Evolutionary conservation across 1,140 invertebrate genomes (phyloP).

Genomic region (Oscheius sp.): DNA sequence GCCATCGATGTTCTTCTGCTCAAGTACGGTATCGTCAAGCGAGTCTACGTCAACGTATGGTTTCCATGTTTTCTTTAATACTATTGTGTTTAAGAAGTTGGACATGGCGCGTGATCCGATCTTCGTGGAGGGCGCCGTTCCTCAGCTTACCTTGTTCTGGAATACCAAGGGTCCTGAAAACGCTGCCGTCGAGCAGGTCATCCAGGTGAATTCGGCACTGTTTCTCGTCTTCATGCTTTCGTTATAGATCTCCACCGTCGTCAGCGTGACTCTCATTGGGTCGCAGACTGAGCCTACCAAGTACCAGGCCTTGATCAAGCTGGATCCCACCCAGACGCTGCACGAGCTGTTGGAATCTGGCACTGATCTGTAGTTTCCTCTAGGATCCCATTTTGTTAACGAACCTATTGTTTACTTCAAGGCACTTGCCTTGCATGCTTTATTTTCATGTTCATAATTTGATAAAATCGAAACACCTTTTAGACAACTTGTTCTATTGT

Average conservation of each 20-base stretch:
- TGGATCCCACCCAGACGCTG: no score
- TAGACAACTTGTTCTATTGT: no score
- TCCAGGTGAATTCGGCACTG: background rate
- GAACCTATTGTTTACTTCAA: no score
- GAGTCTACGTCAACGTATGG: slow-evolving; percentile 69
- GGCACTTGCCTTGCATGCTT: no score
- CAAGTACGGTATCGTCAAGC: slow-evolving; percentile 73
- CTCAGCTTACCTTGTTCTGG: slow-evolving; percentile 18
- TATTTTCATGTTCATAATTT: no score
- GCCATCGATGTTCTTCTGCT: slow-evolving; percentile 78
- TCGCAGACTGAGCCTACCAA: no score
- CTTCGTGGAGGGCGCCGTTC: background rate
- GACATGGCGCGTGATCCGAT: slow-evolving; percentile 14
- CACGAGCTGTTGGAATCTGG: no score
- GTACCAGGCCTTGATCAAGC: no score
- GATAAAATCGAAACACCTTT: no score
- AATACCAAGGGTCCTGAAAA: background rate
- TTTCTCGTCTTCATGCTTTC: background rate
- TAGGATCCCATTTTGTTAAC: no score
- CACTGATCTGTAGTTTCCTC: no score
- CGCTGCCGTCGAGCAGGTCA: slow-evolving; percentile 10
- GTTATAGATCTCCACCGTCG: slow-evolving; percentile 8
- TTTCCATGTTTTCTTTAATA: slow-evolving; percentile 1
- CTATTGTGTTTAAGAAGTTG: background rate
- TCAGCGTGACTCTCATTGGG: slow-evolving; percentile 1